Evolutionary conservation across 2,888 invertebrate species (phyloP).

Genomic region (Leucoma salicis): DNA sequence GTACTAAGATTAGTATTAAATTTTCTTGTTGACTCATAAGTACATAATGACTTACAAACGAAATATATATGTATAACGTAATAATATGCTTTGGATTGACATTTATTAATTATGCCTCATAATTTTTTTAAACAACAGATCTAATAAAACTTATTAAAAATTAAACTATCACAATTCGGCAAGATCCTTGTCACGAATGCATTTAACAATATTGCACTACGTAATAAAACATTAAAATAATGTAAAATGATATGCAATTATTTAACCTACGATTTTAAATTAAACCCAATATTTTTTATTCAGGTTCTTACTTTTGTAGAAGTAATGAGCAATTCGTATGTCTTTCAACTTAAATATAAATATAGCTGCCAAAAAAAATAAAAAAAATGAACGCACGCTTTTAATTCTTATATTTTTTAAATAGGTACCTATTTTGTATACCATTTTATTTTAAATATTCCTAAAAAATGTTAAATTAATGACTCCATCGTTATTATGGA

Average conservation of each 20-base stretch:
- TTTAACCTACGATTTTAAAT: conserved; percentile 45
- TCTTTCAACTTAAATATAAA: conserved; percentile 13
- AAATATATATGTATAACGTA: conserved; percentile 14
- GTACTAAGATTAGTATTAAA: conserved; percentile 5
- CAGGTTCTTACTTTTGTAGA: conserved; percentile 16
- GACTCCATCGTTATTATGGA: background rate
- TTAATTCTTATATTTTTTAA: background rate
- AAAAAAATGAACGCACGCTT: background rate
- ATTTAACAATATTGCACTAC: conserved; percentile 65
- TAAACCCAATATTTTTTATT: conserved; percentile 1
- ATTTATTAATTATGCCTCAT: conserved; percentile 31
- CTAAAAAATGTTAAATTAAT: background rate
- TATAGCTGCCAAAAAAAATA: conserved; percentile 5
- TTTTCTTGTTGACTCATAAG: conserved; percentile 16
- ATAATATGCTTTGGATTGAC: conserved; percentile 52
- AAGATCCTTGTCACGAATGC: conserved; percentile 47
- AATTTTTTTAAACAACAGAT: conserved; percentile 32
- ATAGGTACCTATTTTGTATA: background rate
- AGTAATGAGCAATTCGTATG: conserved; percentile 31
- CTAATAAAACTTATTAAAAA: conserved; percentile 33
- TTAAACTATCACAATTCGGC: conserved; percentile 53
- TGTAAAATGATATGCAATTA: conserved; percentile 64
- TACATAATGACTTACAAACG: conserved; percentile 26
- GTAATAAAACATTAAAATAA: conserved; percentile 32
- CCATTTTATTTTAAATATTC: background rate